phyloP scores from a whole-genome alignment of 2,888 invertebrate species.

The Chymomyza amoena region DNA sequence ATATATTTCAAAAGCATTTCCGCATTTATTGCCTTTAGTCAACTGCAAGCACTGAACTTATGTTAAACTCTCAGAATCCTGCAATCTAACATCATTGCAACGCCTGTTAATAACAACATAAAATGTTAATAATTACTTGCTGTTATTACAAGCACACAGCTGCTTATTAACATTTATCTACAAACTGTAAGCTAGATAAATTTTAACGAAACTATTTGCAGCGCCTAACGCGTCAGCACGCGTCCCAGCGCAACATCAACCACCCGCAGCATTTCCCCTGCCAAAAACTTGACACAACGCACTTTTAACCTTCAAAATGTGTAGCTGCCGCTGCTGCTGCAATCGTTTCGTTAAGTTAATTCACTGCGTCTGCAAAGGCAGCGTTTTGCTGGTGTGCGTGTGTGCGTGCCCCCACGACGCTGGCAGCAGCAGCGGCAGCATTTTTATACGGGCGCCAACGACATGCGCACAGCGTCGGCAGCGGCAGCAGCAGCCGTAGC shows the following conservation, averaged over 20 bases:
- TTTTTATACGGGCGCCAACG: neutral
- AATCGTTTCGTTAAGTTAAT: constrained; percentile 11
- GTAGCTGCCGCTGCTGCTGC: neutral
- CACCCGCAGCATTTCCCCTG: constrained; percentile 46
- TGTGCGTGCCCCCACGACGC: neutral
- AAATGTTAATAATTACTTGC: neutral
- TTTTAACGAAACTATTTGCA: constrained; percentile 54
- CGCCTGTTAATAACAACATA: no score
- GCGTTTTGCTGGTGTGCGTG: neutral
- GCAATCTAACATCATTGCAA: no score
- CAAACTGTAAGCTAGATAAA: constrained; percentile 46
- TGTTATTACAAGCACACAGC: constrained; percentile 34
- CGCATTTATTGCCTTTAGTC: no score
- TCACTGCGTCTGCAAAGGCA: neutral
- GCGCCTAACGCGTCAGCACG: constrained; percentile 43
- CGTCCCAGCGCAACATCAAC: neutral
- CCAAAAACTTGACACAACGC: constrained; percentile 47
- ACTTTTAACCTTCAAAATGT: constrained; percentile 74
- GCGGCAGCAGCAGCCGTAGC: constrained; percentile 29
- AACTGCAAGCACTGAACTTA: no score
- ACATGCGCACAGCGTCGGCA: neutral
- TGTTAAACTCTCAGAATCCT: no score
- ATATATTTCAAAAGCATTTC: no score
- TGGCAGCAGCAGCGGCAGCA: neutral
- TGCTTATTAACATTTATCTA: constrained; percentile 14